Evolutionary conservation across 2,113 vertebrate species (phyloP).

Genomic region (Trochalopteron elliotii): DNA sequence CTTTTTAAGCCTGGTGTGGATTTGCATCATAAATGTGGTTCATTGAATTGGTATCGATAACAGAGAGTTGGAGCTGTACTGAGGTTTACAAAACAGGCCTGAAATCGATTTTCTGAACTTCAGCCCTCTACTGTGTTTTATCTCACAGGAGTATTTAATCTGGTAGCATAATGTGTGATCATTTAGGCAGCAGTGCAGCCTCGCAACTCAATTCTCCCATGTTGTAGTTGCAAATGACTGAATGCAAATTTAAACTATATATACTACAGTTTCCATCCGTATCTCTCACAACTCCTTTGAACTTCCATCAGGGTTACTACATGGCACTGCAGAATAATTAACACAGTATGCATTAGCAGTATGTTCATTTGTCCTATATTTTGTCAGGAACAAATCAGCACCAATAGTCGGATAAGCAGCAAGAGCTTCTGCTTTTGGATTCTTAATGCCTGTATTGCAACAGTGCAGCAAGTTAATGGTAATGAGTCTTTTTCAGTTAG

Average conservation of each 20-base stretch:
- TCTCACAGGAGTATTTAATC: neutral
- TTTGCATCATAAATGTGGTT: neutral
- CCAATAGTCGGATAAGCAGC: neutral
- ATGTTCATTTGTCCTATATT: conserved; percentile 20
- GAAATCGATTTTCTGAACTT: conserved; percentile 13
- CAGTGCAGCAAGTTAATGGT: neutral
- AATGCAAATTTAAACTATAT: neutral
- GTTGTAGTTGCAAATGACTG: neutral
- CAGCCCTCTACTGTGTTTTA: neutral
- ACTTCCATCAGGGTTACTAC: neutral
- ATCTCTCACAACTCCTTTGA: neutral
- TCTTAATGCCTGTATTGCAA: neutral
- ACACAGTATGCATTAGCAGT: conserved; percentile 24
- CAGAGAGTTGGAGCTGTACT: neutral
- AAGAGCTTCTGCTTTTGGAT: neutral
- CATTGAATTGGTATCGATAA: neutral
- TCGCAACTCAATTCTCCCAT: neutral
- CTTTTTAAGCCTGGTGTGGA: neutral
- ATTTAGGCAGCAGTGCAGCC: neutral
- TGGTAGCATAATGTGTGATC: neutral
- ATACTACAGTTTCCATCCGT: neutral
- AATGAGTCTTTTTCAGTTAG: neutral
- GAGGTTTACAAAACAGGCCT: neutral
- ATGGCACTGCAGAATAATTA: neutral
- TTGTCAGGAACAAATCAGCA: neutral